Evolutionary conservation across 2,888 invertebrate species (phyloP).

Genomic region (Ophraella communa): DNA sequence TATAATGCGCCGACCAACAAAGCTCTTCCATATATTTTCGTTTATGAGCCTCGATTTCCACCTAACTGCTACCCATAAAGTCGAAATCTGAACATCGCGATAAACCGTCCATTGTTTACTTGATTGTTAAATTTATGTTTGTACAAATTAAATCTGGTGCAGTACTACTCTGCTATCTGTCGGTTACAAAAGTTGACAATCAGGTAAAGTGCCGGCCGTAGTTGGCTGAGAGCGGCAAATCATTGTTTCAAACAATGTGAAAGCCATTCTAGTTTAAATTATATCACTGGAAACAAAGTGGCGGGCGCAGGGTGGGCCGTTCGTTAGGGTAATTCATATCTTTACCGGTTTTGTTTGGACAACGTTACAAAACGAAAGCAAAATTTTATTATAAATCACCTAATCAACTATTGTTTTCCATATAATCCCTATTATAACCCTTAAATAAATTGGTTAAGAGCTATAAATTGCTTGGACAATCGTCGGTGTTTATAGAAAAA

Average conservation of each 20-base stretch:
- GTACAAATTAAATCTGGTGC: conserved; percentile 61
- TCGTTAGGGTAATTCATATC: conserved; percentile 21
- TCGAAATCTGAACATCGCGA: conserved; percentile 61
- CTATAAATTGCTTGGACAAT: too few species aligned
- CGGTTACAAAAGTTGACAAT: conserved; percentile 59
- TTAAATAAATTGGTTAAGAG: too few species aligned
- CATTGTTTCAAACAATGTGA: conserved; percentile 30
- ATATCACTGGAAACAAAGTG: conserved; percentile 33
- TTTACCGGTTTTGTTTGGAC: conserved; percentile 11
- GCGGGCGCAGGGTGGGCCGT: too few species aligned
- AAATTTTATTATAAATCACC: conserved; percentile 2
- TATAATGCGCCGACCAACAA: conserved; percentile 51
- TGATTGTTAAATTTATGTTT: conserved; percentile 62
- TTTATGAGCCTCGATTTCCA: conserved; percentile 60
- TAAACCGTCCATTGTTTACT: conserved; percentile 61
- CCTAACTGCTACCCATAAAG: conserved; percentile 58
- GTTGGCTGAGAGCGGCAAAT: conserved; percentile 44
- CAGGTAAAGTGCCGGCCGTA: conserved; percentile 45
- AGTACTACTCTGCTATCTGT: conserved; percentile 52
- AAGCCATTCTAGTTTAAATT: conserved; percentile 29
- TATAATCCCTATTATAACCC: too few species aligned
- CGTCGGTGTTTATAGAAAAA: too few species aligned
- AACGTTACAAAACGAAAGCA: conserved; percentile 8
- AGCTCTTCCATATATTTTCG: conserved; percentile 56
- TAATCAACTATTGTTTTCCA: neutral